Evolutionary conservation across 2,113 vertebrate species (phyloP).

Genomic region (Carettochelys insculpta): DNA sequence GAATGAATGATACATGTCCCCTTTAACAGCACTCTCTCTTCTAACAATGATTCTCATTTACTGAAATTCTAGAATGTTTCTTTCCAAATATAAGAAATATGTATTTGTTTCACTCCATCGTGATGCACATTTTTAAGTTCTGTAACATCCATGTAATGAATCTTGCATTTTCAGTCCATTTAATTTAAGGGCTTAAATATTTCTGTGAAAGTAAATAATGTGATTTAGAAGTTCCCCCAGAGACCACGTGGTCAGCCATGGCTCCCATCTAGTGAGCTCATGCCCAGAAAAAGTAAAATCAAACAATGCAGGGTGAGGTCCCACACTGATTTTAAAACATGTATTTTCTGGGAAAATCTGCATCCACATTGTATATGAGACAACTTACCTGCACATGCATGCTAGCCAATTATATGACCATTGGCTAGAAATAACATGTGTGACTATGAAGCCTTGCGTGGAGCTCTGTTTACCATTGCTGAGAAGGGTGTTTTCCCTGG

Average conservation of each 20-base stretch:
- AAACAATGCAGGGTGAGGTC: neutral
- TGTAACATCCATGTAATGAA: neutral
- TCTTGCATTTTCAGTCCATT: accelerated
- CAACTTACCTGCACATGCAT: neutral
- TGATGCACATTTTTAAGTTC: neutral
- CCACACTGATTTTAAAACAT: neutral
- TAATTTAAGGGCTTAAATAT: neutral
- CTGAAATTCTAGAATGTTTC: neutral
- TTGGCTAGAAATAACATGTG: neutral
- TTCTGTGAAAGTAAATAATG: neutral
- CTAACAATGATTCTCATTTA: neutral
- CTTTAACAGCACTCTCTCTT: neutral
- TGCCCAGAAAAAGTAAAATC: neutral
- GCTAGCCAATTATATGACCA: neutral
- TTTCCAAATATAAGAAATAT: neutral
- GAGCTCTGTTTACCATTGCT: neutral
- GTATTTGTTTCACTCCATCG: neutral
- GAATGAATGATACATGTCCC: neutral
- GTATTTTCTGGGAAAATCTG: neutral
- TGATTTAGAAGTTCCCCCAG: neutral
- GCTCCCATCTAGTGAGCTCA: neutral
- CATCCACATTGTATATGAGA: neutral
- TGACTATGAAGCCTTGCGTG: neutral
- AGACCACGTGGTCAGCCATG: accelerated
- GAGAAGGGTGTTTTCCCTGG: neutral